phyloP scores from a whole-genome alignment of 1,140 invertebrate species.

The Cyphomyrmex costatus region DNA sequence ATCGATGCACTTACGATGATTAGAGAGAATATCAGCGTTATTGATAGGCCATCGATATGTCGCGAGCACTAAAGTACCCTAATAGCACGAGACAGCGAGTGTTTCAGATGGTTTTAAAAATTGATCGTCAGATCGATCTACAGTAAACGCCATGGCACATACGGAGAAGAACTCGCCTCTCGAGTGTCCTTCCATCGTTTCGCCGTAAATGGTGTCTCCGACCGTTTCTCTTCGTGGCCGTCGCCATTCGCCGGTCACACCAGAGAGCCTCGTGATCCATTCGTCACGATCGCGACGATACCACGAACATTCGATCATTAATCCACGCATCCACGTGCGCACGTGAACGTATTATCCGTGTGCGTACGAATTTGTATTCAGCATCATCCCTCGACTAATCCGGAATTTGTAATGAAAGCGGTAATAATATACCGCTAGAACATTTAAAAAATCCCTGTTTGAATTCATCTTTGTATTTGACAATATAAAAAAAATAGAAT shows the following conservation, averaged over 20 bases:
- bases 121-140: constrained; percentile 52
- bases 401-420: neutral
- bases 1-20: constrained; percentile 4
- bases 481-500: neutral
- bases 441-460: neutral
- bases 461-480: neutral
- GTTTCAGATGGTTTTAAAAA: constrained; percentile 47
- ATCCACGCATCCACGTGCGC: neutral
- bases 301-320: constrained; percentile 54
- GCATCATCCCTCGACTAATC: neutral
- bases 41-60: neutral
- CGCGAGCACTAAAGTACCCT: neutral
- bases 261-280: constrained; percentile 28
- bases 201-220: constrained; percentile 49
- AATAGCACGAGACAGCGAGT: constrained; percentile 9
- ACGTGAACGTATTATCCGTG: neutral
- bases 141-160: constrained; percentile 39
- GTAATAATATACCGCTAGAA: neutral
- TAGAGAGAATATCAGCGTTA: neutral
- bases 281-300: constrained; percentile 52
- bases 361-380: neutral
- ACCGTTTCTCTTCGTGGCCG: constrained; percentile 54
- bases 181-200: constrained; percentile 54
- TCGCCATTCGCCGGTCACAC: constrained; percentile 38
- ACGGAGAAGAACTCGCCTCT: constrained; percentile 41